A percentile compares a stretch with the other conserved stretches of the same genome.
Evolutionary conservation across 2,888 invertebrate genomes (phyloP).

Genomic region (Quadriops clusia): DNA sequence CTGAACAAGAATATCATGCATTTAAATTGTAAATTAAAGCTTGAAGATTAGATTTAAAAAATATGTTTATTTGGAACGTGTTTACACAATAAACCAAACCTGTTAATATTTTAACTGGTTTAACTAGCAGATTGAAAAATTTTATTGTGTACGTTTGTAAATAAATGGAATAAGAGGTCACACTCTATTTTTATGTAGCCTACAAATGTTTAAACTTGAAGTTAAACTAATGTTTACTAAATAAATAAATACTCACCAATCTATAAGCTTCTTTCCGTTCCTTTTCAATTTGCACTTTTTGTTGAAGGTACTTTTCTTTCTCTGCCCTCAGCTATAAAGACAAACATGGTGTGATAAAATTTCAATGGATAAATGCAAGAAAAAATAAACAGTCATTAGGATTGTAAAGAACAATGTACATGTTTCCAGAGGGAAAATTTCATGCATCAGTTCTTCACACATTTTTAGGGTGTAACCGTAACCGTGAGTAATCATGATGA

Average conservation of each 20-base stretch:
- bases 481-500: too few relatives aligned
- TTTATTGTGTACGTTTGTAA: too few relatives aligned
- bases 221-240: too few relatives aligned
- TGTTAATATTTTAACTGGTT: background rate
- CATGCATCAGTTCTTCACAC: too few relatives aligned
- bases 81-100: slow-evolving; percentile 1
- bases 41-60: too few relatives aligned
- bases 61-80: slow-evolving; percentile 5
- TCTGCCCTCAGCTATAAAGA: slow-evolving; percentile 37
- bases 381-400: slow-evolving; percentile 2
- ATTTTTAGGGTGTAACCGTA: too few relatives aligned
- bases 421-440: too few relatives aligned
- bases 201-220: too few relatives aligned
- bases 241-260: slow-evolving; percentile 35
- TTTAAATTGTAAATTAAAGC: too few relatives aligned
- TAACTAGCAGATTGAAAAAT: slow-evolving; percentile 4
- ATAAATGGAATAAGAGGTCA: too few relatives aligned
- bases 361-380: background rate
- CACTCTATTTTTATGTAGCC: too few relatives aligned
- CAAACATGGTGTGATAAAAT: slow-evolving; percentile 7
- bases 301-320: slow-evolving; percentile 37
- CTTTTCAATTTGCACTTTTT: slow-evolving; percentile 37
- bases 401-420: background rate
- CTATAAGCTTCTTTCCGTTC: slow-evolving; percentile 38
- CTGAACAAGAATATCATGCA: too few relatives aligned